Evolutionary conservation across 2,797 vertebrate genomes (phyloP).

Genomic region (Rhyacichthys aspro): DNA sequence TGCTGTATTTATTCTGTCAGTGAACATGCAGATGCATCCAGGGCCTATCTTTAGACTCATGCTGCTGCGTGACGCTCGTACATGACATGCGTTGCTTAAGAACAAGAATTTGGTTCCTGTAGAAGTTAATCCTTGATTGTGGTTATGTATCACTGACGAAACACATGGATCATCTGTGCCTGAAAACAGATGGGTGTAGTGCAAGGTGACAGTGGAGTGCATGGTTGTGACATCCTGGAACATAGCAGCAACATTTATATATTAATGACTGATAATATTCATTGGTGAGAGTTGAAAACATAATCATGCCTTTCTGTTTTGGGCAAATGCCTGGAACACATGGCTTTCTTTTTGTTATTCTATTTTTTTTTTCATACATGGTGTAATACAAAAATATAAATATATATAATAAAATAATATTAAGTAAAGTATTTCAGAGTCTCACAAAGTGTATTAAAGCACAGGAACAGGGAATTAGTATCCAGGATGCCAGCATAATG

Average conservation of each 20-base stretch:
- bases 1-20: neutral
- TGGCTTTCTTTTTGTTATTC: too few species aligned
- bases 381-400: too few species aligned
- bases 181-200: conserved; percentile 16
- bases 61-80: neutral
- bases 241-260: neutral
- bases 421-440: neutral
- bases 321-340: too few species aligned
- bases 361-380: too few species aligned
- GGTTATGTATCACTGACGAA: conserved; percentile 16
- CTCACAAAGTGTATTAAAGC: neutral
- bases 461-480: neutral
- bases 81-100: neutral
- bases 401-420: too few species aligned
- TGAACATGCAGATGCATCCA: neutral
- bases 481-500: conserved; percentile 17
- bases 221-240: conserved; percentile 9
- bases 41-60: neutral
- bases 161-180: neutral
- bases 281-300: too few species aligned
- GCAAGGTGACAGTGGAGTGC: conserved; percentile 6
- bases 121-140: conserved; percentile 10
- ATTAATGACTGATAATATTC: too few species aligned
- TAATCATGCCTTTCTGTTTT: too few species aligned
- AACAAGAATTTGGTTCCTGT: neutral